Percentiles rank a stretch among this genome's conserved stretches.
These are phyloP conservation scores for Peromyscus aztecus DNA, from an alignment of 2,797 vertebrate species.

Conservation along the genomic window DNA sequence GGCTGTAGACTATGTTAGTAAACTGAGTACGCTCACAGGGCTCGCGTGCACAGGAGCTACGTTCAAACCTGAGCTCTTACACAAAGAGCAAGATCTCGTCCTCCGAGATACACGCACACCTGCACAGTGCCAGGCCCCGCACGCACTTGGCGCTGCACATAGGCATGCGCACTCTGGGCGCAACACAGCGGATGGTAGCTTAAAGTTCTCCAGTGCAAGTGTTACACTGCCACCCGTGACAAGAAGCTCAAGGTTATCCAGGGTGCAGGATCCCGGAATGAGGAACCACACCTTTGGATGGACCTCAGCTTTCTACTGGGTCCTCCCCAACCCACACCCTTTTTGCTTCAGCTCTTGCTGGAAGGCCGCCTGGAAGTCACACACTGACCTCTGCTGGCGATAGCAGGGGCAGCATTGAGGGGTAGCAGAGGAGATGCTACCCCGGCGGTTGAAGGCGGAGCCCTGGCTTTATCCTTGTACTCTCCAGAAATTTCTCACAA, in stretches of 20 bases:
- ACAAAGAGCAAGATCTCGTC: neutral
- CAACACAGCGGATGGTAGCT: neutral
- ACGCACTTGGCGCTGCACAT: no score
- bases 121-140: neutral
- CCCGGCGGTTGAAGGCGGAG: neutral
- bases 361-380: neutral
- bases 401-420: neutral
- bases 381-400: neutral
- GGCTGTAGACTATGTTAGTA: neutral
- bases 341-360: neutral
- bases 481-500: neutral
- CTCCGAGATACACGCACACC: neutral
- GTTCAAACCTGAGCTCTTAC: neutral
- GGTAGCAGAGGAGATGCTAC: neutral
- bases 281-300: neutral
- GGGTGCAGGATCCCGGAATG: neutral
- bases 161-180: neutral
- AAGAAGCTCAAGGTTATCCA: neutral
- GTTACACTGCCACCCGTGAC: neutral
- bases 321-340: neutral
- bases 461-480: neutral
- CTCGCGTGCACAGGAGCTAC: neutral
- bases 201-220: no score
- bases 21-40: neutral
- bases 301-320: neutral